Base-by-base conservation (phyloP, 2,113 vertebrate species). In the Origma solitaria region DNA sequence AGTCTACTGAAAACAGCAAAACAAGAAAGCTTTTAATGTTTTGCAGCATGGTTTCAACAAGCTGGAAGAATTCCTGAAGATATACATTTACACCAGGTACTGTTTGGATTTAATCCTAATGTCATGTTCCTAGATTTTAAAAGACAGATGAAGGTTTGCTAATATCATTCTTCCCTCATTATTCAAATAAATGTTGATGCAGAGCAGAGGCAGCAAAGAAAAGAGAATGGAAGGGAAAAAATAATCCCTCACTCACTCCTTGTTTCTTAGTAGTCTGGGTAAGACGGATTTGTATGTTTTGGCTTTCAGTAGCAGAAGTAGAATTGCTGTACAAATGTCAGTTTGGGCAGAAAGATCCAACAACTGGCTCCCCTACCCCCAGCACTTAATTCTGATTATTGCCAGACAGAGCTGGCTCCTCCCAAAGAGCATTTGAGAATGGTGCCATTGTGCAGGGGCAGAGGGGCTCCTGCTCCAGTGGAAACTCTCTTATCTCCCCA, bases 401-500 rank as follows among this genome's bases (percentile, higher is more conserved):
- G 85, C 95, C 97, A 98, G 97, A 95, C 95, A 87, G 87, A 71
- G 3, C 56, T 10, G n/a, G 33, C 94, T 82, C 82, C 10, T 82
- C 86, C 92, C 90, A 71, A 94, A 76, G 8, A 27, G 77, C 65
- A 11, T 86, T 89, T 94, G 84, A 97, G 97, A 98, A 97, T 96
- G 89, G 86, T 86, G 86, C 91, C 94, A 86, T 98, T 97, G 96
- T 94, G 66, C 83, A 8, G 56, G 38, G 68, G 65, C n/a, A 90
- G 68, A 89, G 87, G 90, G 95, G 88, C 95, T 97, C 95, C 92
- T 97, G 95, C 87, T 94, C 95, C 97, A 96, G 83, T 87, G 90
- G 95, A 96, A 96, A 96, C 51, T 91, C 95, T 95, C 93, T 98
- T 98, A 98, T 98, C 98, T 97, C 95, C 81, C 96, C 97, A 89